These are phyloP conservation scores for Petrocephalus sullivani DNA, from an alignment of 2,797 vertebrate species.

Conservation along the genomic window DNA sequence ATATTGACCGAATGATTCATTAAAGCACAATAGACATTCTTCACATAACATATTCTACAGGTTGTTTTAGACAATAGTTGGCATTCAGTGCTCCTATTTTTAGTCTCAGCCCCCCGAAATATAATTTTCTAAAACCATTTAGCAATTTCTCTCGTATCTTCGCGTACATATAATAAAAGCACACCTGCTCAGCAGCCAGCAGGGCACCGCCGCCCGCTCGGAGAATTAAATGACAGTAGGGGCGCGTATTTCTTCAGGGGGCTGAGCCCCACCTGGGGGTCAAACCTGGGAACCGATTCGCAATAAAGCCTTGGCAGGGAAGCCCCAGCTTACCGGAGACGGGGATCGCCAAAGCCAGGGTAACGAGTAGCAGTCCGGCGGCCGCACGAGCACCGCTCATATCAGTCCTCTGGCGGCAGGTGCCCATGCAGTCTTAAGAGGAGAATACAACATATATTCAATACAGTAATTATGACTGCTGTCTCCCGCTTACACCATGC, in stretches of 20 bases:
- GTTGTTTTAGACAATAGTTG: too few species aligned
- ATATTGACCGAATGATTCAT: too few species aligned
- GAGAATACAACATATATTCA: neutral
- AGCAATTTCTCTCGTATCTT: too few species aligned
- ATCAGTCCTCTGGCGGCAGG: neutral
- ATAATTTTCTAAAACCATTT: too few species aligned
- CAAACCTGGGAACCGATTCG: neutral
- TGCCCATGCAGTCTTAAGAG: neutral
- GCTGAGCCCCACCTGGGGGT: neutral
- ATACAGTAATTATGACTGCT: neutral
- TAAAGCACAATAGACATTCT: too few species aligned
- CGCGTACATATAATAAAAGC: too few species aligned
- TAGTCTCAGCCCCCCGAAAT: too few species aligned
- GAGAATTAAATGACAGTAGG: neutral
- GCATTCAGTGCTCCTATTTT: too few species aligned
- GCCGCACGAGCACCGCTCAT: neutral
- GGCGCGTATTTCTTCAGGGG: neutral
- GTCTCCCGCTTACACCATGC: neutral
- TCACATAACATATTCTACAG: too few species aligned
- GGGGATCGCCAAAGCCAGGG: neutral
- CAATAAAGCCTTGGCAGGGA: neutral
- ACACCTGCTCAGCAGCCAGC: too few species aligned
- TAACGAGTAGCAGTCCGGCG: neutral
- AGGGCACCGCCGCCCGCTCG: neutral
- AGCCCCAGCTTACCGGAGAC: conserved; percentile 11